Conservation (phyloP, 1,140 invertebrate genomes). For the Trissolcus basalis region DNA sequence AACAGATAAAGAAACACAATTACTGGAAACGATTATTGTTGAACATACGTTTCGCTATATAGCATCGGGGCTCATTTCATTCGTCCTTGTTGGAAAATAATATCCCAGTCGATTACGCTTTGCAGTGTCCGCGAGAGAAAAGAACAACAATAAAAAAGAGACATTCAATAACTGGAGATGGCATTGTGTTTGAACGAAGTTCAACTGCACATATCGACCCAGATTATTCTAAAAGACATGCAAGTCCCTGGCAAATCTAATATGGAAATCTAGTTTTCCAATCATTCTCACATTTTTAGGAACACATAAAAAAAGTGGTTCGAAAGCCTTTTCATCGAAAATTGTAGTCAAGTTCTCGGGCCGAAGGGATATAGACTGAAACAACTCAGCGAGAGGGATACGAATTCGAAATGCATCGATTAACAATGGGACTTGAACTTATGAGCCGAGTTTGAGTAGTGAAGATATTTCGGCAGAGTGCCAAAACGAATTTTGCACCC, state of each 20-base stretch:
- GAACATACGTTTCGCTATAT: constrained; percentile 8
- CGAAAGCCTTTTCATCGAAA: not conserved
- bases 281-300: no score
- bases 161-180: constrained; percentile 16
- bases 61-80: constrained; percentile 19
- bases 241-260: no score
- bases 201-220: constrained; percentile 4
- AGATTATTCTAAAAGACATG: not conserved
- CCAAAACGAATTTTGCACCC: constrained; percentile 47
- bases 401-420: constrained; percentile 26
- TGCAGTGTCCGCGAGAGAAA: constrained; percentile 6
- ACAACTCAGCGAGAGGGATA: not conserved
- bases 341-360: not conserved
- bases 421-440: constrained; percentile 34
- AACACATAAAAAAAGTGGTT: not conserved
- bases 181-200: constrained; percentile 16
- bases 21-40: constrained; percentile 5
- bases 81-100: constrained; percentile 17
- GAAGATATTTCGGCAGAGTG: constrained; percentile 40
- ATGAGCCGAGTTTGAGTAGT: constrained; percentile 15
- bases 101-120: constrained; percentile 24
- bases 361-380: not conserved
- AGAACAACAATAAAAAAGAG: constrained; percentile 12
- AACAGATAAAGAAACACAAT: constrained; percentile 4
- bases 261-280: no score